Evolutionary conservation across 2,113 vertebrate genomes (phyloP), one percentile per base, ranked within the genome.

Genomic region (Dromaius novaehollandiae): DNA sequence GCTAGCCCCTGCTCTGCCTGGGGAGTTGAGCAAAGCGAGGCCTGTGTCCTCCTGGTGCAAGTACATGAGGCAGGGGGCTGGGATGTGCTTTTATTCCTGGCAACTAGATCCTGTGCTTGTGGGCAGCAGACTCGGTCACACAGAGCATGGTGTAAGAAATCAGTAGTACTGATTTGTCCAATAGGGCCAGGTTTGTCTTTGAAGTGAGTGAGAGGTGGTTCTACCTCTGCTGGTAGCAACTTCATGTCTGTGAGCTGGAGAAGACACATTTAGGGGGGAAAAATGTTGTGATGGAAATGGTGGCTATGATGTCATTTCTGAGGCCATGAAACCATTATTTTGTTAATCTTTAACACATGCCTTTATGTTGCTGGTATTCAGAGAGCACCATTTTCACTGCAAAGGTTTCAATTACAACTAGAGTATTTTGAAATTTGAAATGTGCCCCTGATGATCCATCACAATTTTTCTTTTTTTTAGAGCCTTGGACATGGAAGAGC

Each of bases 401-500:
- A 90, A 96, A 56, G 85, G 70, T 93, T 98, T 95, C 68, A 90
- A 32, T 96, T 96, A 85, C 2, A 7, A 61, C 82, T 73, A 60
- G 73, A 84, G 20, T 71, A 83, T 96, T 96, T 93, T 92, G 38
- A 86, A 82, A 73, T 95, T 93, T 95, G 60, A 97, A 97, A 97
- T 91, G 79, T 84, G 90, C 91, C 81, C 6, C 51, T 91, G 40
- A 93, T 96, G 91, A 97, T 97, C 96, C 97, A 97, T 97, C 92
- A 66, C 28, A 7, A 13, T 89, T 88, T 97, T 96, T 91, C 94
- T 92, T 93, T 89, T 96, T 94, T 92, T 93, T 89, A 95, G 96
- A 73, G 93, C 96, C 93, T 95, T 97, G 79, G 85, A 92, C 86
- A 92, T 95, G 95, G 95, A 98, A 97, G 93, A 97, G 87, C 95